Percentiles rank a stretch among this genome's conserved stretches.
These are phyloP conservation scores for Percina caprodes DNA, from an alignment of 2,113 vertebrate species.

Conservation along the genomic window DNA sequence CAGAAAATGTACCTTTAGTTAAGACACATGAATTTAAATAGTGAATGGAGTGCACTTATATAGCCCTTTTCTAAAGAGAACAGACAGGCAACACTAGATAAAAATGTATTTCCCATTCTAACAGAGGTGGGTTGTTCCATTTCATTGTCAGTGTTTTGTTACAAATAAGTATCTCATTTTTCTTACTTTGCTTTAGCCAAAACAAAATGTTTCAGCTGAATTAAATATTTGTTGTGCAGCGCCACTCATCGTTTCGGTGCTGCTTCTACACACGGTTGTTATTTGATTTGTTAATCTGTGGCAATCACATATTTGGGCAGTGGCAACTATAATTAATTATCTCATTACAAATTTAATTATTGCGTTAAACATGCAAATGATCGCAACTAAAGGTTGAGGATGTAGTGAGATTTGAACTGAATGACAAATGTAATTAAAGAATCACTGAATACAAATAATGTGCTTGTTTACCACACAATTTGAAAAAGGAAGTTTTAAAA, in stretches of 20 bases:
- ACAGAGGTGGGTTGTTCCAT: constrained; percentile 46
- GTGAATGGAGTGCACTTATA: constrained; percentile 1
- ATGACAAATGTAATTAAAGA: constrained; percentile 69
- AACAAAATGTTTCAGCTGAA: constrained; percentile 38
- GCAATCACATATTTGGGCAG: constrained; percentile 71
- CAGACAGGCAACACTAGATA: constrained; percentile 63
- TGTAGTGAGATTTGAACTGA: constrained; percentile 65
- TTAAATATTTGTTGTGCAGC: constrained; percentile 52
- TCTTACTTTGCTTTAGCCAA: constrained; percentile 58
- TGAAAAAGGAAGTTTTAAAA: constrained; percentile 38
- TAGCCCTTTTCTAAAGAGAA: constrained; percentile 7
- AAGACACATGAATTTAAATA: background rate
- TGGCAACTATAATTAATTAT: constrained; percentile 79
- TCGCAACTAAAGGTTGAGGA: constrained; percentile 61
- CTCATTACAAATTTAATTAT: constrained; percentile 78
- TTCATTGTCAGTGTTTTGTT: constrained; percentile 64
- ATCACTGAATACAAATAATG: constrained; percentile 50
- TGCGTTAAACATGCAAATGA: constrained; percentile 74
- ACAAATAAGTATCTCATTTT: constrained; percentile 65
- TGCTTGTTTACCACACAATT: constrained; percentile 56
- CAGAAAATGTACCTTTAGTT: background rate
- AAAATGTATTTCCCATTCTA: constrained; percentile 55
- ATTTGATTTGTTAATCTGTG: constrained; percentile 60
- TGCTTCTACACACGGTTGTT: constrained; percentile 21
- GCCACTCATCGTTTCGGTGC: constrained; percentile 44